These are phyloP conservation scores for Anguilla anguilla DNA, from an alignment of 2,797 vertebrate species.

Conservation along the genomic window DNA sequence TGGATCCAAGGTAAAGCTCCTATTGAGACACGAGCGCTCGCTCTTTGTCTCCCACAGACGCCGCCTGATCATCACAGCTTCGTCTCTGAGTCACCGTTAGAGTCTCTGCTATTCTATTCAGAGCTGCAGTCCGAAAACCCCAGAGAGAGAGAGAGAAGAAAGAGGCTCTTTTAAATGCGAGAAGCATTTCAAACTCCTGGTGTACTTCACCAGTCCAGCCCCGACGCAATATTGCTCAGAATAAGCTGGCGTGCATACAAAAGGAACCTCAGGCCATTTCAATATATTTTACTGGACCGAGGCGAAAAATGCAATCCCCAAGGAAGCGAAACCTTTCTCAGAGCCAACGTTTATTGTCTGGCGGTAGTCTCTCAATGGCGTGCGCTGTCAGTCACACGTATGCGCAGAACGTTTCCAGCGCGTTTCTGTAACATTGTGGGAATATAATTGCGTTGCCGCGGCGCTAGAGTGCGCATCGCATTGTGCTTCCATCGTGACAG, in stretches of 20 bases:
- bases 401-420: neutral
- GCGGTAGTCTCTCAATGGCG: neutral
- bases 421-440: neutral
- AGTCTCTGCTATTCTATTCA: neutral
- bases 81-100: neutral
- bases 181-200: neutral
- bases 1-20: neutral
- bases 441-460: neutral
- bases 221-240: neutral
- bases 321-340: neutral
- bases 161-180: neutral
- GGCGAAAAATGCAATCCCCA: neutral
- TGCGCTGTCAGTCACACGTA: neutral
- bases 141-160: neutral
- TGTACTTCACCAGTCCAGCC: neutral
- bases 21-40: neutral
- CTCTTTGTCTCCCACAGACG: slow-evolving; percentile 8
- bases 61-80: neutral
- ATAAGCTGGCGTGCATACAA: neutral
- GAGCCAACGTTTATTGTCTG: neutral
- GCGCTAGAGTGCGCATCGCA: neutral
- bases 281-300: neutral
- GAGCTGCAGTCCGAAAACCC: neutral
- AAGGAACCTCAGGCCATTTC: neutral
- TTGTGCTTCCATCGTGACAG: neutral